Percentiles rank a stretch among this genome's conserved stretches.
Evolutionary conservation across 2,113 vertebrate species (phyloP).

Genomic region (Pteruthius melanotis): DNA sequence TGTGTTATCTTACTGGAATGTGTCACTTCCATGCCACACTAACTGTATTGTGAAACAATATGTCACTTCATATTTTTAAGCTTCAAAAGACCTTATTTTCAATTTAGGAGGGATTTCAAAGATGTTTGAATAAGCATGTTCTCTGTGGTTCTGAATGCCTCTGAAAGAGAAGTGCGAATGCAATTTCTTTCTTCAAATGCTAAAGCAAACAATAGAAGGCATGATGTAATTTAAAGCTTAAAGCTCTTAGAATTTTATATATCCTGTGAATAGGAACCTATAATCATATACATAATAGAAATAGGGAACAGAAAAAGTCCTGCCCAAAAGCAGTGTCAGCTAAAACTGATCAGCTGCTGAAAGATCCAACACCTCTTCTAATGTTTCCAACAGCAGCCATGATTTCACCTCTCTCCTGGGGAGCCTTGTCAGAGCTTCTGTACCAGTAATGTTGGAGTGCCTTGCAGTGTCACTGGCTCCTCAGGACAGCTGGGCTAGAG

Average conservation of each 20-base stretch:
- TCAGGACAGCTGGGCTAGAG: background rate
- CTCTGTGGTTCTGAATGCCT: background rate
- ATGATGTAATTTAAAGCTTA: background rate
- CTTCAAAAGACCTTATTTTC: background rate
- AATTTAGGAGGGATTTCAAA: background rate
- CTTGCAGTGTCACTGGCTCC: background rate
- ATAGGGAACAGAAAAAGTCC: background rate
- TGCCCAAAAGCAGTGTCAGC: background rate
- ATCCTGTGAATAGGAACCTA: background rate
- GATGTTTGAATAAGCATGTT: background rate
- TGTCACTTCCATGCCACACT: background rate
- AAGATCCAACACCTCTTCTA: background rate
- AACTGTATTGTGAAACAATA: background rate
- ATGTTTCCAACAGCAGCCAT: background rate
- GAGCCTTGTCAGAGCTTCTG: background rate
- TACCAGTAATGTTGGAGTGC: background rate
- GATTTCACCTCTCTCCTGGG: background rate
- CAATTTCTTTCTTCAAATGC: background rate
- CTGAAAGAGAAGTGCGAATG: background rate
- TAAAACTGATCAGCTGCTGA: background rate
- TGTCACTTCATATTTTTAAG: background rate
- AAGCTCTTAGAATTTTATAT: background rate
- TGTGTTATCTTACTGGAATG: background rate
- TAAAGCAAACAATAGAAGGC: background rate
- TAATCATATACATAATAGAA: background rate